These are phyloP conservation scores for Mythimna ferrago DNA, from an alignment of 2,888 invertebrate species.

Conservation along the genomic window DNA sequence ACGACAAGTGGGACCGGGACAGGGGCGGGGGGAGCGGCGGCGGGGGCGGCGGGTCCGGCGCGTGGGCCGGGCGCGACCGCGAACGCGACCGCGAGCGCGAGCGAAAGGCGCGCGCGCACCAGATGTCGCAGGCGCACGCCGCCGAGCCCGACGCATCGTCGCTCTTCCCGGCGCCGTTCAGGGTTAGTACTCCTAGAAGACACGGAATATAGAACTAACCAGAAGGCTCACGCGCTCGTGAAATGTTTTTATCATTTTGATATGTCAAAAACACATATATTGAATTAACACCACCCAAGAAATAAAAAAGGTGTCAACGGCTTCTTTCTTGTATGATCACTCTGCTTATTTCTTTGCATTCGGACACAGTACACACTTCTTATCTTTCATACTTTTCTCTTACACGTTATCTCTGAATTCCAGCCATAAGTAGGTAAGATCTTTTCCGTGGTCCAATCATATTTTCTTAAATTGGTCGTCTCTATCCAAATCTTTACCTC, in stretches of 20 bases:
- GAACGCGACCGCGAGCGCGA: constrained; percentile 95
- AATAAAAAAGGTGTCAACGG: too few relatives aligned
- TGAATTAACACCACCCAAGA: not conserved
- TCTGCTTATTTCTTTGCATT: not conserved
- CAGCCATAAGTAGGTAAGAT: too few relatives aligned
- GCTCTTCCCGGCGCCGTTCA: constrained; percentile 92
- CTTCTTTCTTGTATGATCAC: not conserved
- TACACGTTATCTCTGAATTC: not conserved
- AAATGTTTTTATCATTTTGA: not conserved
- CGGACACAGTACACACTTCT: too few relatives aligned
- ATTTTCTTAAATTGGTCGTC: too few relatives aligned
- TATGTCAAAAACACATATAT: not conserved
- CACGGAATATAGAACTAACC: constrained; percentile 1
- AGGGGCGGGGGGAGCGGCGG: constrained; percentile 82
- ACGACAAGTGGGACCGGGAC: constrained; percentile 90
- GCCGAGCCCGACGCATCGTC: constrained; percentile 91
- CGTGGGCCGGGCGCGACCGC: constrained; percentile 90
- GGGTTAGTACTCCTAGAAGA: constrained; percentile 86
- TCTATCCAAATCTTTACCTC: too few relatives aligned
- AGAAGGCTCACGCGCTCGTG: not conserved
- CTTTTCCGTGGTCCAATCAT: too few relatives aligned
- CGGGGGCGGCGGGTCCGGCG: constrained; percentile 74
- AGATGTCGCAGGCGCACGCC: constrained; percentile 92
- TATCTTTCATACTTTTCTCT: not conserved
- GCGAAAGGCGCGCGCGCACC: constrained; percentile 94